These are phyloP conservation scores for Gortyna flavago DNA, from an alignment of 2,888 invertebrate species.

Conservation along the genomic window DNA sequence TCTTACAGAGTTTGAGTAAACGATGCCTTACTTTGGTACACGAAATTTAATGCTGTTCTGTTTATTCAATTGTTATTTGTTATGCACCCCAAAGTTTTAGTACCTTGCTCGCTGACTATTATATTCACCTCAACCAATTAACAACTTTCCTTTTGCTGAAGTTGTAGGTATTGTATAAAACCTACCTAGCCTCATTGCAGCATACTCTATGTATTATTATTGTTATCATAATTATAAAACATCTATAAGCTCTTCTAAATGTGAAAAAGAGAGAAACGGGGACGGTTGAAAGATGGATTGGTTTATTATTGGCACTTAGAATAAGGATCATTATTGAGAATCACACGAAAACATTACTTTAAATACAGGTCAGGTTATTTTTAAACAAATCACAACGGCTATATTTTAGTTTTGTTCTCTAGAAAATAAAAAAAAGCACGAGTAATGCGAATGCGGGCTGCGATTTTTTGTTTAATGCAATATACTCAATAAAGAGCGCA, in stretches of 20 bases:
- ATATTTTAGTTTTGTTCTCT: not conserved
- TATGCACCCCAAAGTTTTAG: constrained; percentile 25
- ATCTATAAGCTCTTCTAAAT: not conserved
- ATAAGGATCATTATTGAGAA: not conserved
- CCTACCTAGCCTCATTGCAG: not conserved
- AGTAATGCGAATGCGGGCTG: not conserved
- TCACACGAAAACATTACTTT: not conserved
- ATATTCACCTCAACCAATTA: constrained; percentile 37
- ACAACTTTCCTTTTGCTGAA: constrained; percentile 34
- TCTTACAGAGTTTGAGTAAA: not conserved
- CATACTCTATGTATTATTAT: not conserved
- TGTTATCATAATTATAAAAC: not conserved
- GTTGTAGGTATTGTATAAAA: constrained; percentile 14
- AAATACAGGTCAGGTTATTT: not conserved
- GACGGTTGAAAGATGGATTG: not conserved
- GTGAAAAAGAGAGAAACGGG: not conserved
- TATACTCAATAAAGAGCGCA: not conserved
- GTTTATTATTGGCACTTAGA: too few relatives aligned
- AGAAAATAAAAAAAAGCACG: too few relatives aligned
- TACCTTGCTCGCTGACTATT: constrained; percentile 1
- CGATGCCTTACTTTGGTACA: not conserved
- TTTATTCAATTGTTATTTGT: constrained; percentile 32
- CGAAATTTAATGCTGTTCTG: not conserved
- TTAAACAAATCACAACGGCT: not conserved
- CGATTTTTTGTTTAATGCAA: constrained; percentile 5